Evolutionary conservation across 2,888 invertebrate genomes (phyloP), one percentile per base, ranked within the genome.

Genomic region (Poecilus cupreus): DNA sequence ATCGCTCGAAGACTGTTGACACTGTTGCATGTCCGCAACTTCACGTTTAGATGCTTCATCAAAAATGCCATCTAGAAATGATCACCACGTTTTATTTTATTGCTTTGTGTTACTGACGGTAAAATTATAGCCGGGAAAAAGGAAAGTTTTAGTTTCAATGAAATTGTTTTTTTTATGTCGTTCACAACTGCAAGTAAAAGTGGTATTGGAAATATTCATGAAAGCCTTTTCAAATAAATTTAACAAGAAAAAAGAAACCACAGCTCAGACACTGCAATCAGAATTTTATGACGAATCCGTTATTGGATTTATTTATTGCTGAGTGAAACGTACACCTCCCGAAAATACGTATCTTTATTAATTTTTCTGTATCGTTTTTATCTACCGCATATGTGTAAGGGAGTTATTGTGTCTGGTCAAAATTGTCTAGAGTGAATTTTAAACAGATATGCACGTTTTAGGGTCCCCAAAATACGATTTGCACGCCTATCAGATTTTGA

Each of bases 121-220:
- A 46, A 51, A 51, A 18, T 60, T 60, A 26, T 32, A 54, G 54
- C 18, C 3, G 13, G 10, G 26, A 26, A 11, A 32, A 10, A 22
- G 4, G 6, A 32, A 26, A 60, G 60, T 60, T 60, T 60, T 24
- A 60, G 16, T 26, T 60, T 60, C 24, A 60, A 60, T 60, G n/a
- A 16, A 60, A 60, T n/a, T 26, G 13, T 26, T 11, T 54, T 54
- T 54, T 54, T 11, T 22, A 20, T 54, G 20, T 60, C 26, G 5
- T 60, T 26, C n/a, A 24, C 24, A 11, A 8, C 32, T 26, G 26
- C 5, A 13, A 51, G 51, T 51, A 51, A 26, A 60, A 32, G 54
- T 54, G 22, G 8, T 60, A 60, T 60, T 60, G 60, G 13, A 60
- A 60, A 60, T 32, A 60, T 60, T 60, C 60, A 26, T 60, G 60